phyloP scores from a whole-genome alignment of 2,797 vertebrate species.

The Rhadinocentrus ornatus region DNA sequence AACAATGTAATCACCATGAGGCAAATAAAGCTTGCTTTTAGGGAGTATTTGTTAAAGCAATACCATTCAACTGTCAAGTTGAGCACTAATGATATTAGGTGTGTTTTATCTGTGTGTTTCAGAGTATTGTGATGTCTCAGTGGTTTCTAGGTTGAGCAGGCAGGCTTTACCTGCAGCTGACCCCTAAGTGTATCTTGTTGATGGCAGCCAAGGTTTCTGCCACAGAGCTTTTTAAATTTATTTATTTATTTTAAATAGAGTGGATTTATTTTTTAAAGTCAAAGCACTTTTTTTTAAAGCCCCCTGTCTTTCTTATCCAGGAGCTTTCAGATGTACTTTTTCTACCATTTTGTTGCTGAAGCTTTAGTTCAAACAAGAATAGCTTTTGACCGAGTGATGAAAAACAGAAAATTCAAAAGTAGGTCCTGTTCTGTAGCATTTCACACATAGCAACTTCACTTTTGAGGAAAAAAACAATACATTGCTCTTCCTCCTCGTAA shows the following conservation, averaged over 20 bases:
- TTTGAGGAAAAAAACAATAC: neutral
- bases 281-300: conserved; percentile 11
- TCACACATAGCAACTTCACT: neutral
- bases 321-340: neutral
- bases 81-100: conserved; percentile 42
- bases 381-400: neutral
- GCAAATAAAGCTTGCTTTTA: conserved; percentile 3
- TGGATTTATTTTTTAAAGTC: neutral
- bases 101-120: conserved; percentile 14
- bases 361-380: neutral
- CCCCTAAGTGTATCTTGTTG: conserved; percentile 24
- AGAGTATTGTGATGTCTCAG: conserved; percentile 37
- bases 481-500: neutral
- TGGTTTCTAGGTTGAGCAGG: conserved; percentile 47
- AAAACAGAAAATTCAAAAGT: neutral
- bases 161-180: conserved; percentile 54
- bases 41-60: conserved; percentile 12
- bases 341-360: neutral
- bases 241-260: neutral
- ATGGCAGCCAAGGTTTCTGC: conserved; percentile 14
- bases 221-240: neutral
- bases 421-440: neutral
- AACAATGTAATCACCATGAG: neutral
- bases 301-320: neutral
- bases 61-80: conserved; percentile 38